A percentile compares a stretch with the other conserved stretches of the same genome.
These are phyloP conservation scores for Origma solitaria DNA, from an alignment of 2,113 vertebrate species.

Conservation along the genomic window DNA sequence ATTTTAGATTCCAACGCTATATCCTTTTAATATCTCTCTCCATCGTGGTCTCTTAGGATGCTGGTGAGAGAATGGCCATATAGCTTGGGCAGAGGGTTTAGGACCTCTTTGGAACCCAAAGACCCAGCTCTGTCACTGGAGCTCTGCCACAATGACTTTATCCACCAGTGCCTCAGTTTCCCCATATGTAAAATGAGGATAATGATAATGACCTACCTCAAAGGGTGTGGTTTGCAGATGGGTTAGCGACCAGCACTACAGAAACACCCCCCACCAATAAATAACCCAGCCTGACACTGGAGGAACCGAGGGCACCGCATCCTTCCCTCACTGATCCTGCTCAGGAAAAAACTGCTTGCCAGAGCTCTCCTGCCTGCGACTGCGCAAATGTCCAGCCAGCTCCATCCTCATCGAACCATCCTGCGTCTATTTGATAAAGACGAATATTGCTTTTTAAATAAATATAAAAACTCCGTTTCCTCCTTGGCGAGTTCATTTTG, in stretches of 20 bases:
- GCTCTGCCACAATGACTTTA: not conserved
- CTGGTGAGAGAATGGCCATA: not conserved
- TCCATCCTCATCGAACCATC: conserved; percentile 58
- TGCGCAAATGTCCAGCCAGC: conserved; percentile 23
- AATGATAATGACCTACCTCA: conserved; percentile 61
- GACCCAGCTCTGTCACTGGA: not conserved
- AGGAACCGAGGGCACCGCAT: not conserved
- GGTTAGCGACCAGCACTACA: conserved; percentile 38
- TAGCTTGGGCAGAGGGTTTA: not conserved
- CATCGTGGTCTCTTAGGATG: not conserved
- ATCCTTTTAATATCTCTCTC: not conserved
- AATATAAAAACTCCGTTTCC: conserved; percentile 79
- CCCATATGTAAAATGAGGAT: conserved; percentile 46
- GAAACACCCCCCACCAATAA: conserved; percentile 17
- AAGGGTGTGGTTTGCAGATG: conserved; percentile 16
- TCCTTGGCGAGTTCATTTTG: conserved; percentile 81
- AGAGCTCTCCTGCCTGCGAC: conserved; percentile 1
- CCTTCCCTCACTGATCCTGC: conserved; percentile 10
- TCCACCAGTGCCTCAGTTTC: conserved; percentile 57
- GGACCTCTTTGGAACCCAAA: not conserved
- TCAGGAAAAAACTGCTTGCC: not conserved
- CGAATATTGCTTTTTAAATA: conserved; percentile 80
- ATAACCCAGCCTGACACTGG: conserved; percentile 1
- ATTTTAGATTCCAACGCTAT: not conserved
- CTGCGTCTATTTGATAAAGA: conserved; percentile 75